Conservation (phyloP, 2,797 vertebrate species). For the Glossophaga mutica region DNA sequence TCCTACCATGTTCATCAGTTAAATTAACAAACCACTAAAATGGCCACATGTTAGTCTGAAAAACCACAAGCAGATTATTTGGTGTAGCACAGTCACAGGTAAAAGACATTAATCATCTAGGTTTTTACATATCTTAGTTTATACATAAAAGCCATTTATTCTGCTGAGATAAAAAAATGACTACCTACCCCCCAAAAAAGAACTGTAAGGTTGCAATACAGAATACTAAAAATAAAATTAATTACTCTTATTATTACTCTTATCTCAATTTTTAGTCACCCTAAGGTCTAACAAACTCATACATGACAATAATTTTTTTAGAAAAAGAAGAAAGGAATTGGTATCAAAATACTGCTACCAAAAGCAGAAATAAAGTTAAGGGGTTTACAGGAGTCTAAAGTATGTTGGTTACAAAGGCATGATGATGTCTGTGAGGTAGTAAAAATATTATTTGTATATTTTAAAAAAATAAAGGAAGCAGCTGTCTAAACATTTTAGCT, state of each 20-base stretch:
- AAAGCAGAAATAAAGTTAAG: not conserved
- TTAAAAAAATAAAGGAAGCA: slow-evolving; percentile 78
- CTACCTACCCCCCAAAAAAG: not conserved
- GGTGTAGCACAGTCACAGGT: not conserved
- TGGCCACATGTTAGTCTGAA: not conserved
- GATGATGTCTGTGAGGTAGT: slow-evolving; percentile 41
- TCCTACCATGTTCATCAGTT: not conserved
- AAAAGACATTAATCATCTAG: not conserved
- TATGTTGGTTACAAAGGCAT: not conserved
- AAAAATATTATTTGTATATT: slow-evolving; percentile 75
- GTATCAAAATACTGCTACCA: slow-evolving; percentile 6
- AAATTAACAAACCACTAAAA: not conserved
- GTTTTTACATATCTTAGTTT: not conserved
- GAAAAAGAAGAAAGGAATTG: not conserved
- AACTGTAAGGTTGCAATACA: not conserved
- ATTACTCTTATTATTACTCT: not conserved
- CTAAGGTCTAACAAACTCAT: not conserved
- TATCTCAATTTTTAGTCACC: not conserved
- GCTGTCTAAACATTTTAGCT: slow-evolving; percentile 81
- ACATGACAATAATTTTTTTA: not conserved
- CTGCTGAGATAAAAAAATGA: not conserved
- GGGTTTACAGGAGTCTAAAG: not conserved
- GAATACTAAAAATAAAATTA: not conserved
- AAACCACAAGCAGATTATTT: not conserved
- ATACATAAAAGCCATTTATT: not conserved